A percentile compares a stretch with the other conserved stretches of the same genome.
Evolutionary conservation across 2,888 invertebrate genomes (phyloP).

Genomic region (Piscicola geometra): DNA sequence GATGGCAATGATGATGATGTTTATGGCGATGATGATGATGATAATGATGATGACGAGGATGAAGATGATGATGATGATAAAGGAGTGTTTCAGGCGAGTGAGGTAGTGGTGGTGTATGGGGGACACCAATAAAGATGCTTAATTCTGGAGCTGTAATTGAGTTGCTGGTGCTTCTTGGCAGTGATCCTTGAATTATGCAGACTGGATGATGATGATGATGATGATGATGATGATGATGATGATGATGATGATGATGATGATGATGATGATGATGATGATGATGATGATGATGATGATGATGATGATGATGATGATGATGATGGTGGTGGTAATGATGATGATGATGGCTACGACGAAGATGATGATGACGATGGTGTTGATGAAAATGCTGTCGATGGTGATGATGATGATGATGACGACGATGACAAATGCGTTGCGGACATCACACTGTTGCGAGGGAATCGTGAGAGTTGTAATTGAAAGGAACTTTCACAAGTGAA

Average conservation of each 20-base stretch:
- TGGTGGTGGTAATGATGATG: slow-evolving; percentile 12
- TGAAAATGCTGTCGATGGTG: slow-evolving; percentile 12
- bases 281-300: slow-evolving; percentile 29
- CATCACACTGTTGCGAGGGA: too few relatives aligned
- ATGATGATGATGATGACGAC: slow-evolving; percentile 18
- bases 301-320: slow-evolving; percentile 33
- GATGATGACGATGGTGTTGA: slow-evolving; percentile 28
- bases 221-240: slow-evolving; percentile 17
- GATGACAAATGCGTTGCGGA: not conserved
- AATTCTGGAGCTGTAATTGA: too few relatives aligned
- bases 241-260: slow-evolving; percentile 17
- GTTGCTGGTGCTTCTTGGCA: too few relatives aligned
- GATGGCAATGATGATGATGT: slow-evolving; percentile 14
- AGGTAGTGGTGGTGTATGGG: too few relatives aligned
- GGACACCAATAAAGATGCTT: too few relatives aligned
- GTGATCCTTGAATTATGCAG: too few relatives aligned
- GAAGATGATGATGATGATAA: slow-evolving; percentile 10
- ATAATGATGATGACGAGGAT: slow-evolving; percentile 15
- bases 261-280: slow-evolving; percentile 25
- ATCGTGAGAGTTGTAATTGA: too few relatives aligned
- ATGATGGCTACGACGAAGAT: not conserved
- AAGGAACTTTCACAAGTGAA: too few relatives aligned
- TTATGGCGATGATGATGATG: slow-evolving; percentile 3
- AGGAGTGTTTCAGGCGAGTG: too few relatives aligned
- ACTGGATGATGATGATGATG: slow-evolving; percentile 16